Conservation (phyloP, 2,797 vertebrate species). For the Ara ararauna region DNA sequence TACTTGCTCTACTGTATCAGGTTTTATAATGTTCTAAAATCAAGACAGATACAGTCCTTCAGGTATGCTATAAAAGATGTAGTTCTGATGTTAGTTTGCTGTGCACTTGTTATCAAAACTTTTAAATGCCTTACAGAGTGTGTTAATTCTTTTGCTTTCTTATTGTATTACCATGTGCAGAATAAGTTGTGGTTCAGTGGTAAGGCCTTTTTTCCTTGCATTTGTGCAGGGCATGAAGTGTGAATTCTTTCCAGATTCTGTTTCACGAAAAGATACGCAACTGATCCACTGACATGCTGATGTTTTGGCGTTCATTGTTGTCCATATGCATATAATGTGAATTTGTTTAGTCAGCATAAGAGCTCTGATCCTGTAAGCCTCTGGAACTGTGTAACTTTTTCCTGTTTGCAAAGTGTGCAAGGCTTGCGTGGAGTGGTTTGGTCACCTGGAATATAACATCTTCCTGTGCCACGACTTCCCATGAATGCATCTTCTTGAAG, state of each 20-base stretch:
- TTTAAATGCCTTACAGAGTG: background rate
- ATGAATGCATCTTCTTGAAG: background rate
- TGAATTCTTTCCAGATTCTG: background rate
- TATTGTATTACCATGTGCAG: background rate
- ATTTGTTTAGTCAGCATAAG: background rate
- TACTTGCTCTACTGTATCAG: background rate
- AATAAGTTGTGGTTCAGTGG: background rate
- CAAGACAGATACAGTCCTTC: background rate
- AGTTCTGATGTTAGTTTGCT: background rate
- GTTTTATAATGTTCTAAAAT: background rate
- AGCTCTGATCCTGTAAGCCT: background rate
- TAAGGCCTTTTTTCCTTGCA: background rate
- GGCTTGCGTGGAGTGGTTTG: background rate
- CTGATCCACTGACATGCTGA: background rate
- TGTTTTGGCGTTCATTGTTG: background rate
- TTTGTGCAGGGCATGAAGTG: background rate
- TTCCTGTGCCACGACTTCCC: background rate
- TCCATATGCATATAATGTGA: background rate
- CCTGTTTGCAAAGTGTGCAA: background rate
- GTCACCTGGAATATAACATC: background rate
- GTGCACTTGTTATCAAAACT: rapidly evolving
- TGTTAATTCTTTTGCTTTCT: background rate
- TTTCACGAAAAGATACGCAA: background rate
- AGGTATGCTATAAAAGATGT: rapidly evolving
- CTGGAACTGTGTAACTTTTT: background rate